Evolutionary conservation across 2,113 vertebrate species (phyloP), one percentile per base, ranked within the genome.

Genomic region (Micronisus gabar): DNA sequence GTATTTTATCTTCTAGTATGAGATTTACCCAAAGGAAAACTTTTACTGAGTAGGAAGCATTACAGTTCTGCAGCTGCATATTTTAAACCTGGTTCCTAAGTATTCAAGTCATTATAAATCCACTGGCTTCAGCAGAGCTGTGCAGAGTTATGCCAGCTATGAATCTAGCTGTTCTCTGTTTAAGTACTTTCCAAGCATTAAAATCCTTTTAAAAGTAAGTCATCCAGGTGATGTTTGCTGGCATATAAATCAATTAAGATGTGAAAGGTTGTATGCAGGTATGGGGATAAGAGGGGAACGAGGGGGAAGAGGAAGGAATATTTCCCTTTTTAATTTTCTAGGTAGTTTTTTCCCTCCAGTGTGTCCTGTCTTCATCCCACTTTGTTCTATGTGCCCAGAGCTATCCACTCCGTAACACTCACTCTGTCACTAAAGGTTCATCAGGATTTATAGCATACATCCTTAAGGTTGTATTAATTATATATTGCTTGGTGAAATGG

Each of bases 71-170:
- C 15, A 66, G 87, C 50, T 94, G 85, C 58, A 45, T 93, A 96
- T 95, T 95, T 95, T 86, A 96, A 96, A 67, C 47, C 45, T 67
- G 61, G 47, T 86, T 96, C 59, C 86, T 66, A 73, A 92, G 71
- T 78, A 81, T 83, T 76, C 67, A 59, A 71, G 92, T 87, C 88
- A 86, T 86, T 95, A 88, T 52, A 95, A 95, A 95, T 68, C 65
- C 92, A 74, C 76, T 68, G 83, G 92, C 72, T 93, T 92, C 90
- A 96, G 88, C 94, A 94, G 86, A 90, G 80, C 55, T 74, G n/a
- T 40, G 67, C 61, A 73, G 68, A 95, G 86, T 90, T 90, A 94
- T 71, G 65, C 59, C 75, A 81, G 75, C 75, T 29, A 81, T 94
- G 90, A 96, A 96, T 93, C 90, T 88, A 45, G 22, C 43, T 68